Conservation (phyloP, 2,113 vertebrate species). For the Pyxicephalus adspersus region DNA sequence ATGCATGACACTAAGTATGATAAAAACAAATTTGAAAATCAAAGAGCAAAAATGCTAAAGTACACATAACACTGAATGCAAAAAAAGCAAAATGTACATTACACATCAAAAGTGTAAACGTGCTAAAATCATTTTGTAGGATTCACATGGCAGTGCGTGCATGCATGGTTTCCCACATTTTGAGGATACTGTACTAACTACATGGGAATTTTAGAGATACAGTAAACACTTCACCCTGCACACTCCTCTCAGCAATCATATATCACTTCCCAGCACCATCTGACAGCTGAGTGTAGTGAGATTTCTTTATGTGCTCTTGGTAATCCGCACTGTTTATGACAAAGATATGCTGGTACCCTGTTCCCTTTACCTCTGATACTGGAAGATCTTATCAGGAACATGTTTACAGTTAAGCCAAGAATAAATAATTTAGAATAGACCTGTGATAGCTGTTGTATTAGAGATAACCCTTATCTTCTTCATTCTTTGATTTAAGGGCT, state of each 20-base stretch:
- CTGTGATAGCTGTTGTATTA: no score
- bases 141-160: neutral
- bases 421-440: no score
- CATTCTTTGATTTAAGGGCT: no score
- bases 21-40: no score
- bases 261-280: slow-evolving; percentile 13
- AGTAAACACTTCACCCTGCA: slow-evolving; percentile 33
- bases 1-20: no score
- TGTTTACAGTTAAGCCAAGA: no score
- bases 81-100: no score
- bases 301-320: neutral
- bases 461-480: no score
- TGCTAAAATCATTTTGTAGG: neutral
- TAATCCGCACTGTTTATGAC: neutral
- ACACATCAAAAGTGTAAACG: no score
- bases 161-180: neutral
- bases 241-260: slow-evolving; percentile 28
- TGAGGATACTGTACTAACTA: slow-evolving; percentile 15
- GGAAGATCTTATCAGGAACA: neutral
- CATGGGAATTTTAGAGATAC: slow-evolving; percentile 34
- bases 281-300: neutral
- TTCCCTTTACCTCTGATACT: neutral
- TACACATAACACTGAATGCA: no score
- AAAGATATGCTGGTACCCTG: neutral
- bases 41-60: no score